Evolutionary conservation across 2,113 vertebrate genomes (phyloP), one percentile per base, ranked within the genome.

Genomic region (Thinocorus orbignyianus): DNA sequence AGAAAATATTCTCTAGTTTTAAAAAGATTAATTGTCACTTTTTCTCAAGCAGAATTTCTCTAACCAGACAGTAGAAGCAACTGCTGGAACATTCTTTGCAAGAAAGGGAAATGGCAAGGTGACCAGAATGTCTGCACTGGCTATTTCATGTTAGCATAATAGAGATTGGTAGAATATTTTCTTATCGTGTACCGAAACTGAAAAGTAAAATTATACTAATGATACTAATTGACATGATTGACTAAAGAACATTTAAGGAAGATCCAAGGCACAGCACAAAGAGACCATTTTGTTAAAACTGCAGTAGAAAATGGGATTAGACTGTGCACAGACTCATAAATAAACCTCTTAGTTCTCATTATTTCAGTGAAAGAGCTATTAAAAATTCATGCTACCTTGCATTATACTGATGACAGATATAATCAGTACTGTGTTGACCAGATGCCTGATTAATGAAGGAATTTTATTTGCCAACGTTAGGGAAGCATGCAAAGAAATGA

Each of bases 381-480:
- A 96, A 96, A 98, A 95, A 97, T 96, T 97, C 82, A 96, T 93
- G 95, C 39, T 91, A 85, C 78, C 69, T 97, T 96, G 74, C 85
- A 88, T 95, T 97, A 96, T 82, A 77, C 82, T 93, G 87, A 97
- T 93, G 80, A 89, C 85, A 91, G 83, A 81, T 96, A 93, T 95
- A 92, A 94, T 94, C 86, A 96, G 91, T 72, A 91, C 51, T 51
- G 73, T 94, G 88, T 95, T 97, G 86, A 94, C 90, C 93, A 11
- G 87, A 95, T 89, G 92, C 62, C 70, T 97, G 87, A 97, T 94
- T 96, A 97, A 97, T 95, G 92, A 90, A 88, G 91, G 92, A 92
- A 88, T 81, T 96, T 96, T 78, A 95, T 94, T 92, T 96, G 65
- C 66, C 73, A 91, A 65, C 6, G 72, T 92, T 95, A 89, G 88